Evolutionary conservation across 2,888 invertebrate genomes (phyloP).

Genomic region (Cosmopolites sordidus): DNA sequence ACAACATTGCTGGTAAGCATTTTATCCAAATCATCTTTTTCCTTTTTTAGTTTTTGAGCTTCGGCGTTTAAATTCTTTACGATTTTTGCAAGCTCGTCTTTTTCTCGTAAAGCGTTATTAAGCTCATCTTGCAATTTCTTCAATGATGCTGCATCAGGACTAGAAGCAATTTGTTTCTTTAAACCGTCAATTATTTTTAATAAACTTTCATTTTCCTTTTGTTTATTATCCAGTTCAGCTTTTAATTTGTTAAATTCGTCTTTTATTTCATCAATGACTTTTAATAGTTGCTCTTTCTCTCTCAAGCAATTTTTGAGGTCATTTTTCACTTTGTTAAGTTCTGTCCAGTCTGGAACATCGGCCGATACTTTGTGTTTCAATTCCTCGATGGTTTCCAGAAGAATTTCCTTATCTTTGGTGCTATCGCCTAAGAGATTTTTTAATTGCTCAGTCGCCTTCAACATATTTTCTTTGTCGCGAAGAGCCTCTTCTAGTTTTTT

Average conservation of each 20-base stretch:
- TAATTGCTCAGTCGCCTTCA: constrained; percentile 9
- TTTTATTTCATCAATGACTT: constrained; percentile 13
- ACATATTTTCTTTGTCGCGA: constrained; percentile 4
- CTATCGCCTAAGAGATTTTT: constrained; percentile 3
- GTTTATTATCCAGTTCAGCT: constrained; percentile 15
- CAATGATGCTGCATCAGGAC: neutral
- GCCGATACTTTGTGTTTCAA: neutral
- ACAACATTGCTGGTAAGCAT: constrained; percentile 30
- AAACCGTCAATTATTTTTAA: constrained; percentile 6
- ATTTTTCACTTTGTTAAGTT: constrained; percentile 9
- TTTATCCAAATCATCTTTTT: constrained; percentile 34
- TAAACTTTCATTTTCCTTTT: constrained; percentile 11
- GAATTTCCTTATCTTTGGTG: neutral
- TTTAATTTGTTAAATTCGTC: no score
- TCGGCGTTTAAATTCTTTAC: constrained; percentile 14
- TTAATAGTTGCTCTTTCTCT: constrained; percentile 23
- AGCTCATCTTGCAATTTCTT: constrained; percentile 8
- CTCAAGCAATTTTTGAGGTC: constrained; percentile 16
- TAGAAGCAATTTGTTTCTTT: no score
- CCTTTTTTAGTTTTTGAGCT: constrained; percentile 23
- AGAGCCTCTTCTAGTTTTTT: constrained; percentile 6
- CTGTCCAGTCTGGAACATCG: neutral
- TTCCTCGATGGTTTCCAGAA: neutral
- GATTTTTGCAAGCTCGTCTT: constrained; percentile 7
- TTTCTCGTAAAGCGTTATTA: neutral